phyloP scores from a whole-genome alignment of 2,888 invertebrate species.

The Agrochola lychnidis region DNA sequence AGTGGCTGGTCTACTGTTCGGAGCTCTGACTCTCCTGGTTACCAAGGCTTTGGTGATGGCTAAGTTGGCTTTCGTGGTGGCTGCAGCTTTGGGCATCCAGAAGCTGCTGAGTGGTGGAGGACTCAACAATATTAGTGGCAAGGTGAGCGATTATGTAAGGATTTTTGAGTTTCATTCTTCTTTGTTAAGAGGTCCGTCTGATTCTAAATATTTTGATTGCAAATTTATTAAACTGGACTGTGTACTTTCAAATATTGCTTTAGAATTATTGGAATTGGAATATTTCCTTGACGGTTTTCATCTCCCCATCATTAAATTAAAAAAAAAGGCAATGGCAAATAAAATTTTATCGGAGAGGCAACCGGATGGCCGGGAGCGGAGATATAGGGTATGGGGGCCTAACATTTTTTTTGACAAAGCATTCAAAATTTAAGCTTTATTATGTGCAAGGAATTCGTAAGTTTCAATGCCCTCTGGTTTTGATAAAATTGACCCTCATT shows the following conservation, averaged over 20 bases:
- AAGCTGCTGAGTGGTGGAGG: conserved; percentile 91
- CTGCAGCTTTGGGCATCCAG: conserved; percentile 93
- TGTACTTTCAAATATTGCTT: not conserved
- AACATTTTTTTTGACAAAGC: no score
- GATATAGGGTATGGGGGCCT: no score
- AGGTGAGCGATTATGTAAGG: conserved; percentile 73
- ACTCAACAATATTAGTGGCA: conserved; percentile 83
- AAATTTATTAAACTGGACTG: not conserved
- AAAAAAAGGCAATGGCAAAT: no score
- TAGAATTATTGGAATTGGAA: not conserved
- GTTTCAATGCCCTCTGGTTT: no score
- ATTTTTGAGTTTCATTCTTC: conserved; percentile 4
- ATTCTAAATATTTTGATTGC: not conserved
- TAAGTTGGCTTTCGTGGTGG: conserved; percentile 94
- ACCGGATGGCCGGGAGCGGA: no score
- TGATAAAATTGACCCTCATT: no score
- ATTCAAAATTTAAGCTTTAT: no score
- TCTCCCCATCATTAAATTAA: no score
- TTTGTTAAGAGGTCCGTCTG: not conserved
- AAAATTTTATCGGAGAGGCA: no score
- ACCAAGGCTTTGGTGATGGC: conserved; percentile 95
- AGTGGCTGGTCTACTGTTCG: conserved; percentile 93
- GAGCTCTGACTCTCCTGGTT: conserved; percentile 93
- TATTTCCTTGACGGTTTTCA: not conserved
- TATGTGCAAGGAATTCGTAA: no score